phyloP scores from a whole-genome alignment of 2,888 invertebrate genomes.

The Volucella inflata region DNA sequence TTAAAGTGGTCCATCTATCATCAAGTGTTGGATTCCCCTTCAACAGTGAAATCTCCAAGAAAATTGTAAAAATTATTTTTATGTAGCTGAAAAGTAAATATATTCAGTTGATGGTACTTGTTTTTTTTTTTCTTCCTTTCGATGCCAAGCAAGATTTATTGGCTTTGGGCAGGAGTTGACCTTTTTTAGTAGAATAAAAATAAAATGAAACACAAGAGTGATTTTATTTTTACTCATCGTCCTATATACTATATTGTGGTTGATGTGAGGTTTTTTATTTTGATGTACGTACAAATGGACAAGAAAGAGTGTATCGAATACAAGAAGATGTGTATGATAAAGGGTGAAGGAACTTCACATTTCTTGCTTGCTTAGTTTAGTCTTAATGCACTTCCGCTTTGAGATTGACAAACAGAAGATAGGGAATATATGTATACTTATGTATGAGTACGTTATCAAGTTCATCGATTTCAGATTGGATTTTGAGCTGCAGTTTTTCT shows the following conservation, averaged over 20 bases:
- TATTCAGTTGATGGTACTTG: conserved; percentile 16
- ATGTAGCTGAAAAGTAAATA: conserved; percentile 57
- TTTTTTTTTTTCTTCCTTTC: conserved; percentile 13
- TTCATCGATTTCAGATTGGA: too few relatives aligned
- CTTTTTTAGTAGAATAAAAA: conserved; percentile 29
- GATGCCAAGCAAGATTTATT: conserved; percentile 56
- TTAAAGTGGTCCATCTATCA: conserved; percentile 60
- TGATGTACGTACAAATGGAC: conserved; percentile 14
- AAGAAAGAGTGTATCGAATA: neutral
- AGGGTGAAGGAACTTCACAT: neutral
- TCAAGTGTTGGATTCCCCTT: conserved; percentile 36
- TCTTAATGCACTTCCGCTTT: conserved; percentile 7
- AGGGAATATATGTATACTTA: neutral
- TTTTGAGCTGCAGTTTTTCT: too few relatives aligned
- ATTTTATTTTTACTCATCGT: conserved; percentile 32
- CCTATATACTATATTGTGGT: neutral
- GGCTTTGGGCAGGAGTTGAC: conserved; percentile 51
- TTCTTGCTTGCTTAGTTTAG: conserved; percentile 7
- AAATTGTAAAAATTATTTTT: conserved; percentile 39
- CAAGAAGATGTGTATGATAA: neutral
- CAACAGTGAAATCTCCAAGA: conserved; percentile 16
- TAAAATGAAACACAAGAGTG: conserved; percentile 2
- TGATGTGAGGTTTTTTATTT: neutral
- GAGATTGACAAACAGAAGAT: conserved; percentile 16
- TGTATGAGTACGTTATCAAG: too few relatives aligned